Base-by-base conservation (phyloP, 2,113 vertebrate genomes). In the Albula glossodonta region DNA sequence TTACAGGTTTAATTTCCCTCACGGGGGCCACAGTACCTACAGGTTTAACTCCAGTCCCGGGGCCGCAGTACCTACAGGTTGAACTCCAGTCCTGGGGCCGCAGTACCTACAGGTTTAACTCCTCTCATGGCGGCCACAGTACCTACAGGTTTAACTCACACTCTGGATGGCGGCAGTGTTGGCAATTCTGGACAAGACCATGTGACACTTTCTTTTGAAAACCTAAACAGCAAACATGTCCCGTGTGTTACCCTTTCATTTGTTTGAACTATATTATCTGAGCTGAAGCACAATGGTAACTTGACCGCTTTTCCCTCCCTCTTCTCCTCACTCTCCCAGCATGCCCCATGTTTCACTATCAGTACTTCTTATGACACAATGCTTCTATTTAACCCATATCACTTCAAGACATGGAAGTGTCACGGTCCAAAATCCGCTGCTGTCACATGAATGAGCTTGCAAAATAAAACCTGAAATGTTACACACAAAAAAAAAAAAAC, bases 301-400 rank as follows among this genome's bases (percentile, higher is more conserved):
- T n/a, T 84, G 50, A 81, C 70, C 9, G 51, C 77, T 2, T 49
- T 13, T 51, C 87, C 66, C 86, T 51, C 51, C 84, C 57, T n/a
- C 49, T 60, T 51, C 10, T 51, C 86, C 70, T 83, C 53, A 70
- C 79, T 8, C 8, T 0, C 86, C 83, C 17, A 5, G 57, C 80
- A 0, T 56, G 57, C 85, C 83, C n/a, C 78, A 60, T 89, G 85
- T 60, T 15, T 60, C 57, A 4, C 57, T 60, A 15, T 3, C 57
- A 60, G 12, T 10, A 15, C 31, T 41, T 56, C 53, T 56, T 12
- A 19, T 66, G 60, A 66, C 60, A 19, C 60, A 1, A 15, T 66
- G 17, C 17, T 22, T 19, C 48, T 22, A 51, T 80, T 81, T 85
- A 85, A 90, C 85, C 52, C 51, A 11, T 88, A 77, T 51, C 31